These are phyloP conservation scores for Rhinichthys klamathensis DNA, from an alignment of 2,113 vertebrate genomes.

Conservation along the genomic window DNA sequence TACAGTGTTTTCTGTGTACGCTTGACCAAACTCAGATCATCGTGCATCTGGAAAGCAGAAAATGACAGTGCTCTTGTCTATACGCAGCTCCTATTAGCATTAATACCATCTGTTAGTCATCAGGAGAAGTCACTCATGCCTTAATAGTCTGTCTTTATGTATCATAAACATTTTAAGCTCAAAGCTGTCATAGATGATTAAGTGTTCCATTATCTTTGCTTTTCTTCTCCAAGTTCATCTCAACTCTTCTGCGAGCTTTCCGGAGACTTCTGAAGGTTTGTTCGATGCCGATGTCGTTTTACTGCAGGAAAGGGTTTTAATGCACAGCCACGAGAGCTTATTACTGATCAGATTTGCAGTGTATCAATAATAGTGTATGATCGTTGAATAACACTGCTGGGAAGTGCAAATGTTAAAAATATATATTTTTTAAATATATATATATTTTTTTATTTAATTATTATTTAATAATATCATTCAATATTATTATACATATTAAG, in stretches of 20 bases:
- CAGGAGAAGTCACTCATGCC: conserved; percentile 76
- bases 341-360: neutral
- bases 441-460: no score
- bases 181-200: conserved; percentile 78
- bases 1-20: neutral
- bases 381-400: no score
- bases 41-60: conserved; percentile 68
- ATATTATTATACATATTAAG: no score
- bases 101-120: conserved; percentile 78
- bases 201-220: conserved; percentile 73
- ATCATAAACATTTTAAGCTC: conserved; percentile 33
- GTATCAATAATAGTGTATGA: neutral
- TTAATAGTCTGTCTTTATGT: conserved; percentile 73
- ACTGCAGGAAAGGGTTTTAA: no score
- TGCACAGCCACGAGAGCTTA: neutral
- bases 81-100: conserved; percentile 71
- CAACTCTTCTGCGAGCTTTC: conserved; percentile 6
- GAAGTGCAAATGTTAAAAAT: no score
- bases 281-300: no score
- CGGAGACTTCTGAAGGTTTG: neutral
- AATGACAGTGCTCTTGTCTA: conserved; percentile 51
- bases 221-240: conserved; percentile 47
- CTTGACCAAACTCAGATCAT: conserved; percentile 75
- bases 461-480: no score
- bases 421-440: no score